Evolutionary conservation across 2,797 vertebrate species (phyloP).

Genomic region (Acipenser ruthenus): DNA sequence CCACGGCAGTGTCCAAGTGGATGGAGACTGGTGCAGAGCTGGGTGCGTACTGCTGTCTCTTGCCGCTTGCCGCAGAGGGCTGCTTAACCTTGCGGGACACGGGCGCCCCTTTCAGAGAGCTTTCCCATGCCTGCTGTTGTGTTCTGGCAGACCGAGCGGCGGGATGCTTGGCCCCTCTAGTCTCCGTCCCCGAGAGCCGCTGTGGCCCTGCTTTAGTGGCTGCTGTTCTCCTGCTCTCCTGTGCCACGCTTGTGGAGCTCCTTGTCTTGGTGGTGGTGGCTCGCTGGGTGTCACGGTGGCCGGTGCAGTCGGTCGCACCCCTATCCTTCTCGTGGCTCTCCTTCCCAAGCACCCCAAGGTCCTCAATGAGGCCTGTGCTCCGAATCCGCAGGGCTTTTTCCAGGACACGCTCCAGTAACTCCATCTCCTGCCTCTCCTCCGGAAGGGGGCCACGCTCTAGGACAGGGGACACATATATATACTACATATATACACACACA

Average conservation of each 20-base stretch:
- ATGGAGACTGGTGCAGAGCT: slow-evolving; percentile 16
- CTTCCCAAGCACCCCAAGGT: slow-evolving; percentile 17
- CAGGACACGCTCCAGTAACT: slow-evolving; percentile 53
- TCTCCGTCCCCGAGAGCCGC: neutral
- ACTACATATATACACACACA: neutral
- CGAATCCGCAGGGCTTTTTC: slow-evolving; percentile 55
- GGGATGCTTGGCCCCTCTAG: slow-evolving; percentile 23
- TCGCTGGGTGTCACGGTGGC: neutral
- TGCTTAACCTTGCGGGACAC: slow-evolving; percentile 17
- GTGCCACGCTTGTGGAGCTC: slow-evolving; percentile 6
- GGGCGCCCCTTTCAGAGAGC: slow-evolving; percentile 9
- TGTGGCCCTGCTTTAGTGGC: slow-evolving; percentile 3
- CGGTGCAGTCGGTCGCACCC: slow-evolving; percentile 10
- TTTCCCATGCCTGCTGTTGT: slow-evolving; percentile 23
- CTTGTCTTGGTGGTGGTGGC: slow-evolving; percentile 13
- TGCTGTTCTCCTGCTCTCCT: slow-evolving; percentile 17
- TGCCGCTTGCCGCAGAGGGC: slow-evolving; percentile 17
- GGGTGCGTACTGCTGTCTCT: slow-evolving; percentile 18
- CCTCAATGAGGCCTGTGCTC: slow-evolving; percentile 10
- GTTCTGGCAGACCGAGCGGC: neutral
- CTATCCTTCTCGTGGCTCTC: slow-evolving; percentile 15
- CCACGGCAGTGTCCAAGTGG: slow-evolving; percentile 18
- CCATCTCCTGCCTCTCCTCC: slow-evolving; percentile 49
- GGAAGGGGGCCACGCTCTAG: slow-evolving; percentile 29
- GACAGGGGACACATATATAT: neutral